A percentile compares a stretch with the other conserved stretches of the same genome.
Evolutionary conservation across 1,140 invertebrate species (phyloP).

Genomic region (Apocrypta bakeri): DNA sequence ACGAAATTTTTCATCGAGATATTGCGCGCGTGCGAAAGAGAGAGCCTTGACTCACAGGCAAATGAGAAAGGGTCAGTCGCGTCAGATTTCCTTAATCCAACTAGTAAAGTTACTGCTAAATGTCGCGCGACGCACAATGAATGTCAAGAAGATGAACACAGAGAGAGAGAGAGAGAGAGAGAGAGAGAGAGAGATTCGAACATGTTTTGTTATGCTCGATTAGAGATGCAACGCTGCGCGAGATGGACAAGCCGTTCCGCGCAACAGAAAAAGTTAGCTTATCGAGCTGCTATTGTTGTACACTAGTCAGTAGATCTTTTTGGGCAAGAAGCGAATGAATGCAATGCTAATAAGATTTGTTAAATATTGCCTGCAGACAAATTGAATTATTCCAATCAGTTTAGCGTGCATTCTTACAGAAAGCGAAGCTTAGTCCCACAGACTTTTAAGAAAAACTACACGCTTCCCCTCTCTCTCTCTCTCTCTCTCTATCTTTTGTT

Average conservation of each 20-base stretch:
- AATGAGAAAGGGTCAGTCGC: slow-evolving; percentile 20
- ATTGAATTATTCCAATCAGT: not conserved
- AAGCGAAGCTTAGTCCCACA: no score
- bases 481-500: no score
- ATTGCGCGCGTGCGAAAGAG: slow-evolving; percentile 7
- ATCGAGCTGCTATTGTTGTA: not conserved
- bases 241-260: slow-evolving; percentile 38
- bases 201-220: slow-evolving; percentile 34
- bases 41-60: slow-evolving; percentile 46
- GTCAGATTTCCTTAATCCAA: slow-evolving; percentile 39
- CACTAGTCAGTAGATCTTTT: slow-evolving; percentile 19
- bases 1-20: slow-evolving; percentile 38
- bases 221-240: slow-evolving; percentile 32
- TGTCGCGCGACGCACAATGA: slow-evolving; percentile 15
- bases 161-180: not conserved
- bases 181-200: not conserved
- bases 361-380: not conserved
- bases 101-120: slow-evolving; percentile 40
- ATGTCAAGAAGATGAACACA: slow-evolving; percentile 25
- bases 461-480: not conserved
- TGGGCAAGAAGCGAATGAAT: no score
- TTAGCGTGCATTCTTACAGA: no score
- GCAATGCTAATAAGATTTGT: no score
- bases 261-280: not conserved
- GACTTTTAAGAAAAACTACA: no score